phyloP scores from a whole-genome alignment of 2,113 vertebrate genomes.

The Myxocyprinus asiaticus region DNA sequence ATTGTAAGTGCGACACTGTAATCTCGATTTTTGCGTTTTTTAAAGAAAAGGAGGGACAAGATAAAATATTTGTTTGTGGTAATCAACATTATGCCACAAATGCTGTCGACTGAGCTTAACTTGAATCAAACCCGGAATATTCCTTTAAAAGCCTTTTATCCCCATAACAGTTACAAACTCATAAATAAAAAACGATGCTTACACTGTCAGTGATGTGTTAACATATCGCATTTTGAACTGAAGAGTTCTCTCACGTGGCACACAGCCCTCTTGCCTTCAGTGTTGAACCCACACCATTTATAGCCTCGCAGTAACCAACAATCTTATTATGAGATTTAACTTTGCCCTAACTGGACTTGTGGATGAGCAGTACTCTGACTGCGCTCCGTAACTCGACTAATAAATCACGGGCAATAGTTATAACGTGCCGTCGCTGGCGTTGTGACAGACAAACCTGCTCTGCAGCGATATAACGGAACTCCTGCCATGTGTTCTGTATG shows the following conservation, averaged over 20 bases:
- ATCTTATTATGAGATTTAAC: slow-evolving; percentile 80
- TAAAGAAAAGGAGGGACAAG: no score
- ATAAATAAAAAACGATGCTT: background rate
- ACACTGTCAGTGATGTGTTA: background rate
- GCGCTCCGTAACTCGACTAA: slow-evolving; percentile 43
- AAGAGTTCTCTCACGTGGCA: slow-evolving; percentile 43
- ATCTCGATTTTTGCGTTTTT: no score
- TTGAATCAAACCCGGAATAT: no score
- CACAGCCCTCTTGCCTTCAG: slow-evolving; percentile 55
- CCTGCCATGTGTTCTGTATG: slow-evolving; percentile 53
- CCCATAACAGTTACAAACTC: no score
- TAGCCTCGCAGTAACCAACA: slow-evolving; percentile 70
- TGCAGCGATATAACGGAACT: slow-evolving; percentile 47
- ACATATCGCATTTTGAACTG: slow-evolving; percentile 25
- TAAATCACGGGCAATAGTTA: slow-evolving; percentile 62
- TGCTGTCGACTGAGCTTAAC: no score
- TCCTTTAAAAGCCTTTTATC: no score
- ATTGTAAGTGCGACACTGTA: no score
- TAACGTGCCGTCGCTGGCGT: slow-evolving; percentile 70
- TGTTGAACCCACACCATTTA: slow-evolving; percentile 70
- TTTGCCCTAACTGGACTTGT: slow-evolving; percentile 70
- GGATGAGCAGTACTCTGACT: slow-evolving; percentile 62
- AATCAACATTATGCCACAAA: no score
- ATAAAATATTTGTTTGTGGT: no score
- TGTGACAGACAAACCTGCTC: slow-evolving; percentile 51